Conservation (phyloP, 2,888 invertebrate species). For the Drosophila atripex region DNA sequence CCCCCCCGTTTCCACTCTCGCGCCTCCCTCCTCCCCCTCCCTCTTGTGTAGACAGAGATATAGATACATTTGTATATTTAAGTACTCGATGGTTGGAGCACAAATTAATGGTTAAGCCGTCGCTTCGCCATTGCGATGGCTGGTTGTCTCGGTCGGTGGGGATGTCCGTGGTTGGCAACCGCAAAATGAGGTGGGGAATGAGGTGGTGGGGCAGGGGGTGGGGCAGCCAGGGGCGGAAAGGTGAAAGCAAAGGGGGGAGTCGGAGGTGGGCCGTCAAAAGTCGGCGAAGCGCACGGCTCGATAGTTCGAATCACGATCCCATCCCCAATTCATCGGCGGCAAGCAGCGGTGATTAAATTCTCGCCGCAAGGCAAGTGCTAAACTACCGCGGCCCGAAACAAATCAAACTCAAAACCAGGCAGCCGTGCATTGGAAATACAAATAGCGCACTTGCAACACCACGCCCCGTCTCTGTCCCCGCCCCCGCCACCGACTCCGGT, state of each 20-base stretch:
- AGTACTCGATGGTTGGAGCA: slow-evolving; percentile 72
- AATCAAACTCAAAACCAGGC: slow-evolving; percentile 43
- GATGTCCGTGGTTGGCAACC: slow-evolving; percentile 46
- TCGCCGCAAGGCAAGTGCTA: slow-evolving; percentile 69
- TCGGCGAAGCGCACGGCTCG: background rate
- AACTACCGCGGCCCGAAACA: slow-evolving; percentile 57
- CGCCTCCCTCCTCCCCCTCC: background rate
- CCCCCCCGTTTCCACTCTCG: slow-evolving; percentile 3
- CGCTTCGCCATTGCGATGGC: slow-evolving; percentile 15
- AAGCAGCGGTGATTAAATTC: slow-evolving; percentile 57
- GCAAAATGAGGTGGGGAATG: slow-evolving; percentile 5
- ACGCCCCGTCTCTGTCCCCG: background rate
- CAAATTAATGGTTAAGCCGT: slow-evolving; percentile 72
- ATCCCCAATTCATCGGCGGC: background rate
- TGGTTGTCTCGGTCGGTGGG: slow-evolving; percentile 31
- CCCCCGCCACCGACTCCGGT: background rate
- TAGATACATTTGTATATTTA: slow-evolving; percentile 72
- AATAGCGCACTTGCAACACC: slow-evolving; percentile 13
- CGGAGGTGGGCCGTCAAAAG: no score
- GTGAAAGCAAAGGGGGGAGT: no score
- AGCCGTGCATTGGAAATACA: slow-evolving; percentile 35
- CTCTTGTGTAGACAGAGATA: slow-evolving; percentile 44
- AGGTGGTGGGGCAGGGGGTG: background rate
- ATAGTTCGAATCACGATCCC: background rate
- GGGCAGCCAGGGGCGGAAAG: background rate